Evolutionary conservation across 2,888 invertebrate genomes (phyloP).

Genomic region (Hydrotaea diabolus): DNA sequence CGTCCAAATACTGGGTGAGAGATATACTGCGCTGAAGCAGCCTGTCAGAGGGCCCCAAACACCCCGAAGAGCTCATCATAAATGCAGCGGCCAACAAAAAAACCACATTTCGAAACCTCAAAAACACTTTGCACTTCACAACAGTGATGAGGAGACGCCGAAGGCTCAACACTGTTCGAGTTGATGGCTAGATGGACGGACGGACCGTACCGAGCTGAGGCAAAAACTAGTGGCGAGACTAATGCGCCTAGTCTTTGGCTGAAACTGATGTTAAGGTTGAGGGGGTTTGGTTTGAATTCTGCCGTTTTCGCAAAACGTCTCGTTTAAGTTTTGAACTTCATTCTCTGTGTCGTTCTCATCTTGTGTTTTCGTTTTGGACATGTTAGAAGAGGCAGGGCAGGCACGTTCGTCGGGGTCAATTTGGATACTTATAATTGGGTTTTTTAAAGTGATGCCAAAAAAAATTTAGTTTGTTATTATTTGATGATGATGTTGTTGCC

Average conservation of each 20-base stretch:
- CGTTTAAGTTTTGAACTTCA: not conserved
- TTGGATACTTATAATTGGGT: constrained; percentile 63
- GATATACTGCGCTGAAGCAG: too few species aligned
- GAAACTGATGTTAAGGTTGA: not conserved
- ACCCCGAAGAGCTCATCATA: not conserved
- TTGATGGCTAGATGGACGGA: not conserved
- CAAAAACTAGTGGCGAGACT: not conserved
- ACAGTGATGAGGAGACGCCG: too few species aligned
- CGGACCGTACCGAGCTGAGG: not conserved
- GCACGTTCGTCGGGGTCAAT: constrained; percentile 64
- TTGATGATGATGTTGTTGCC: not conserved
- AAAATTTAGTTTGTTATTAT: constrained; percentile 6
- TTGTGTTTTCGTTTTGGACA: not conserved
- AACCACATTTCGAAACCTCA: not conserved
- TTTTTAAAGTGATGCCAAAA: constrained; percentile 56
- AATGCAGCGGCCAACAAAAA: not conserved
- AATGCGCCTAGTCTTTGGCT: not conserved
- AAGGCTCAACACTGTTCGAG: not conserved
- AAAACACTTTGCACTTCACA: not conserved
- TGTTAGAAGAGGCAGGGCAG: too few species aligned
- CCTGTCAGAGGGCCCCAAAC: not conserved
- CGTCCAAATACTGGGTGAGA: not conserved
- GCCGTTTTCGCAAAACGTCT: not conserved
- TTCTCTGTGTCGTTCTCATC: not conserved
- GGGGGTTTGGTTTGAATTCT: not conserved